Percentiles rank a stretch among this genome's conserved stretches.
phyloP scores from a whole-genome alignment of 2,888 invertebrate species.

The Malacosoma neustria region DNA sequence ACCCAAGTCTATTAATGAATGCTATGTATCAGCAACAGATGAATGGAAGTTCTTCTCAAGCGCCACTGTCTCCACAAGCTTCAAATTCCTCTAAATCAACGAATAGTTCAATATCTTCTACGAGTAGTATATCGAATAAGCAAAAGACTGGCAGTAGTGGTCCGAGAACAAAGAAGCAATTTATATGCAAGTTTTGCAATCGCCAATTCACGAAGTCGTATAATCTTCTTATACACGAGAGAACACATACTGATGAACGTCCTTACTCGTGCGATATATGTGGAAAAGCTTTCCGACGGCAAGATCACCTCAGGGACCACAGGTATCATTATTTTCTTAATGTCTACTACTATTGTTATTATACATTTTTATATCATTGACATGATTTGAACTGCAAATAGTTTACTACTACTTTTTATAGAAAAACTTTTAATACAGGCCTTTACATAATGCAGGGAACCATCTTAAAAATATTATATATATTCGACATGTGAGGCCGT shows the following conservation, averaged over 20 bases:
- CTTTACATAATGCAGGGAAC: too few relatives aligned
- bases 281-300: conserved; percentile 97
- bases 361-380: too few relatives aligned
- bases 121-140: conserved; percentile 61
- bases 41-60: conserved; percentile 60
- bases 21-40: conserved; percentile 77
- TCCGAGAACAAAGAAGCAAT: conserved; percentile 96
- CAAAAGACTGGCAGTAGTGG: conserved; percentile 73
- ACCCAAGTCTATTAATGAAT: conserved; percentile 82
- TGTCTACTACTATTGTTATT: too few relatives aligned
- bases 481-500: too few relatives aligned
- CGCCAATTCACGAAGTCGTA: conserved; percentile 98
- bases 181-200: conserved; percentile 98
- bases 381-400: not conserved
- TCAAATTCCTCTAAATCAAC: conserved; percentile 63
- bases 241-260: conserved; percentile 97
- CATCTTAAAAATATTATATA: too few relatives aligned
- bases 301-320: conserved; percentile 96
- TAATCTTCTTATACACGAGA: conserved; percentile 96
- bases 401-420: too few relatives aligned
- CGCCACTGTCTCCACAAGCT: conserved; percentile 57
- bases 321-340: conserved; percentile 82
- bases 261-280: conserved; percentile 99
- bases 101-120: conserved; percentile 61
- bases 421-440: too few relatives aligned